A percentile compares a stretch with the other conserved stretches of the same genome.
Conservation (phyloP, 2,888 invertebrate genomes). For the Leucoma salicis region DNA sequence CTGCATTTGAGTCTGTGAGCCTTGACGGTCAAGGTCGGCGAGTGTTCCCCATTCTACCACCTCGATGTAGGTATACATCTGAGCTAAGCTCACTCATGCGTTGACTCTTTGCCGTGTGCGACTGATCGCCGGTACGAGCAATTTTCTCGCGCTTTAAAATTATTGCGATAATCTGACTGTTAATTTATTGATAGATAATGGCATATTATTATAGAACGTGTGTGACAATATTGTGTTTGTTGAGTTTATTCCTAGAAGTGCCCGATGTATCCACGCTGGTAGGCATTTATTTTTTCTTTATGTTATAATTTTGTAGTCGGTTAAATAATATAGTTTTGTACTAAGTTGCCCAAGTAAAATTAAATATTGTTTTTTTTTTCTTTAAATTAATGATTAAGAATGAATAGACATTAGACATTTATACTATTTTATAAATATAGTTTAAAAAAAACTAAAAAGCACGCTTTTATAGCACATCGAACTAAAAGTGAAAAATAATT, state of each 20-base stretch:
- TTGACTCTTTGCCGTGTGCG: conserved; percentile 26
- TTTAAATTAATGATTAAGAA: too few relatives aligned
- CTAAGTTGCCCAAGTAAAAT: too few relatives aligned
- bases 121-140: conserved; percentile 21
- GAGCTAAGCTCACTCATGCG: conserved; percentile 24
- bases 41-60: conserved; percentile 48
- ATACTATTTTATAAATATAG: too few relatives aligned
- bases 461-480: too few relatives aligned
- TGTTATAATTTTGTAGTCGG: background rate
- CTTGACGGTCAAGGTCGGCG: conserved; percentile 62
- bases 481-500: too few relatives aligned
- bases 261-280: conserved; percentile 59
- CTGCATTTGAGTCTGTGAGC: conserved; percentile 61
- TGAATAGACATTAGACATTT: too few relatives aligned
- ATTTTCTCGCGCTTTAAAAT: conserved; percentile 7
- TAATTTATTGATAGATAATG: conserved; percentile 20
- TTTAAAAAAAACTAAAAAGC: too few relatives aligned
- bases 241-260: conserved; percentile 52
- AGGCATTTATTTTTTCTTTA: conserved; percentile 28
- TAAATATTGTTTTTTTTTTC: too few relatives aligned
- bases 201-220: conserved; percentile 39
- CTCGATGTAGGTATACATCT: conserved; percentile 20
- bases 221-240: conserved; percentile 50
- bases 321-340: too few relatives aligned
- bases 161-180: conserved; percentile 2